Evolutionary conservation across 2,113 vertebrate genomes (phyloP).

Genomic region (Aythya baeri): DNA sequence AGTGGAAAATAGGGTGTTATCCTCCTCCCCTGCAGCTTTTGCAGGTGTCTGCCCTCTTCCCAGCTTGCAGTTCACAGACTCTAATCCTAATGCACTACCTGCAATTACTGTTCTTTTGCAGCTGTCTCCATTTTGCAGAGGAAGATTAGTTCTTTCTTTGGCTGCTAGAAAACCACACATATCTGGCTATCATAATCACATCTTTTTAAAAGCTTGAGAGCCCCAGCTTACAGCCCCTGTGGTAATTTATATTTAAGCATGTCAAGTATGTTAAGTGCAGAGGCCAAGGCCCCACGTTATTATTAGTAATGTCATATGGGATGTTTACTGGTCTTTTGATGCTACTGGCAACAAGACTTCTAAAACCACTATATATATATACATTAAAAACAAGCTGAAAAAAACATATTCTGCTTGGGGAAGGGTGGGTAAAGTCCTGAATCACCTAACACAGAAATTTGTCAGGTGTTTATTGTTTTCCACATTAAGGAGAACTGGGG

Average conservation of each 20-base stretch:
- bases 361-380: not conserved
- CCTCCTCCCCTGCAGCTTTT: no score
- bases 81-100: not conserved
- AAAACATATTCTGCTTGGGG: not conserved
- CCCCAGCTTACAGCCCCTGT: not conserved
- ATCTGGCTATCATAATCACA: not conserved
- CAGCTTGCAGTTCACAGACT: fast-evolving
- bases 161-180: fast-evolving
- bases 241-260: not conserved
- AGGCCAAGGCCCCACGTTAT: not conserved
- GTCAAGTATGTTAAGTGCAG: not conserved
- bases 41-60: not conserved
- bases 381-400: not conserved
- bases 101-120: not conserved
- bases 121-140: not conserved
- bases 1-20: fast-evolving
- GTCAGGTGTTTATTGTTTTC: not conserved
- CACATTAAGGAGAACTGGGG: not conserved
- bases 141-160: not conserved
- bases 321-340: not conserved
- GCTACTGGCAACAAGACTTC: not conserved
- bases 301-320: not conserved
- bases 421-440: not conserved
- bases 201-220: not conserved
- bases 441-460: not conserved